Percentiles rank a stretch among this genome's conserved stretches.
Evolutionary conservation across 2,113 vertebrate species (phyloP).

Genomic region (Cariama cristata): DNA sequence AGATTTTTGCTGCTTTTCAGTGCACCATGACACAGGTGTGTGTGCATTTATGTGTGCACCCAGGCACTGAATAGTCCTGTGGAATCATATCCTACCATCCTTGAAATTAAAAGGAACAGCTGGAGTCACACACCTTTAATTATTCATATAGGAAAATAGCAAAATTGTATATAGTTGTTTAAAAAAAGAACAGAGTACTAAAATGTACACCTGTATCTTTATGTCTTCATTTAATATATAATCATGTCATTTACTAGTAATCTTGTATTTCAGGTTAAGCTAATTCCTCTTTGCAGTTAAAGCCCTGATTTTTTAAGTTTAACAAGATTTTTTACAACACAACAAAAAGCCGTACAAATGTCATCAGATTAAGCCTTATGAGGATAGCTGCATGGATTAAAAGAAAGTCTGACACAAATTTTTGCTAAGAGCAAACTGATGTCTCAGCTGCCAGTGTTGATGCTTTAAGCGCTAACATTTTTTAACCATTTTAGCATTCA

Average conservation of each 20-base stretch:
- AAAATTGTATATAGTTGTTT: background rate
- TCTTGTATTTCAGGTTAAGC: background rate
- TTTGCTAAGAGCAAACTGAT: slow-evolving; percentile 25
- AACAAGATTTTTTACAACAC: background rate
- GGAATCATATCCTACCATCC: background rate
- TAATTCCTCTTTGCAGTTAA: background rate
- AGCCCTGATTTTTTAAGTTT: background rate
- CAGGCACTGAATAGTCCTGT: too few species aligned
- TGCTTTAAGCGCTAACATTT: background rate
- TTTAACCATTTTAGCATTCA: background rate
- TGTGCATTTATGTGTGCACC: background rate
- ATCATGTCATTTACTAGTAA: background rate
- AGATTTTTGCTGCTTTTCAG: background rate
- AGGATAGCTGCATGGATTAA: background rate
- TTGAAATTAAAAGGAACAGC: background rate
- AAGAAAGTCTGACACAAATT: background rate
- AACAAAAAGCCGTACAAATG: background rate
- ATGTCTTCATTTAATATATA: background rate
- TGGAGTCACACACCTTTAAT: background rate
- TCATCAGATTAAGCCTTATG: background rate
- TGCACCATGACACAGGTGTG: background rate
- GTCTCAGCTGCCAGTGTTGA: slow-evolving; percentile 3
- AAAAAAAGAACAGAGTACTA: background rate
- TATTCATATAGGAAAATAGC: background rate
- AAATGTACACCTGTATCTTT: background rate